phyloP scores from a whole-genome alignment of 2,113 vertebrate species.

The Sylvilagus bachmani region DNA sequence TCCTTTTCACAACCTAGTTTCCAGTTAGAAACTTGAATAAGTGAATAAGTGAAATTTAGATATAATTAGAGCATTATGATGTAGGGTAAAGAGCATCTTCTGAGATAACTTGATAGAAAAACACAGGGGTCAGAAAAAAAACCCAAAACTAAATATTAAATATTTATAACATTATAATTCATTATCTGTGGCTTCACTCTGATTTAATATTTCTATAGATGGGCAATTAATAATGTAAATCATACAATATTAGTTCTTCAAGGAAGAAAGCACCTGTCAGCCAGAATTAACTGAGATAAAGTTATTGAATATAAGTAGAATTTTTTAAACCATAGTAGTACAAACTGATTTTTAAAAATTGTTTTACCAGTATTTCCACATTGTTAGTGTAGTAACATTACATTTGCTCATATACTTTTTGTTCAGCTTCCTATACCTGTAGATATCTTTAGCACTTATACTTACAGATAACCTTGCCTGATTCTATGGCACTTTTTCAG shows the following conservation, averaged over 20 bases:
- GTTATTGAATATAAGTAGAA: neutral
- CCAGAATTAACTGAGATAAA: neutral
- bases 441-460: neutral
- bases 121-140: neutral
- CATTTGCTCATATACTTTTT: slow-evolving; percentile 60
- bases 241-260: neutral
- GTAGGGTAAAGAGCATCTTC: neutral
- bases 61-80: neutral
- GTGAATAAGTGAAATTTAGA: neutral
- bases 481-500: slow-evolving; percentile 49
- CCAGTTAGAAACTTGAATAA: neutral
- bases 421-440: neutral
- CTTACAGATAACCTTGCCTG: slow-evolving; percentile 51
- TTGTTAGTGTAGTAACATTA: neutral
- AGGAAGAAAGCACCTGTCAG: neutral
- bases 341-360: neutral
- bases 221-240: neutral
- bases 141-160: neutral
- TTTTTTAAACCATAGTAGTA: neutral
- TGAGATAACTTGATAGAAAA: neutral
- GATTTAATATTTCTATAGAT: neutral
- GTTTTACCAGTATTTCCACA: neutral
- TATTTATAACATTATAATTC: neutral
- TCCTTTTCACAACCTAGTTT: neutral
- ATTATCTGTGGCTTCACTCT: neutral